A percentile compares a stretch with the other conserved stretches of the same genome.
phyloP scores from a whole-genome alignment of 2,888 invertebrate species.

The Bursaphelenchus okinawaensis region DNA sequence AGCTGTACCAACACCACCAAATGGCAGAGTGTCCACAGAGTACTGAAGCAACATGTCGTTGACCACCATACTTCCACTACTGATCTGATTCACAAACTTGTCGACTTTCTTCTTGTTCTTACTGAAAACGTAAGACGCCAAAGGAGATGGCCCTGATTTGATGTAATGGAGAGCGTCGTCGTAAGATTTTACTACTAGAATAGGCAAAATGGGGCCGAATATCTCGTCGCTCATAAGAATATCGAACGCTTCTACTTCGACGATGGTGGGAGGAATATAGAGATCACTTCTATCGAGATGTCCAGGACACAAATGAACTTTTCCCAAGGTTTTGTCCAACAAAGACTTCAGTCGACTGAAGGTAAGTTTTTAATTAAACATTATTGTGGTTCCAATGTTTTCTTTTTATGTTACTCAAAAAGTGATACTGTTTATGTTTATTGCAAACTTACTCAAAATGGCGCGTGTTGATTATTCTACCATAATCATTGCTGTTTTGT shows the following conservation, averaged over 20 bases:
- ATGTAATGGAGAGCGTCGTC: conserved; percentile 78
- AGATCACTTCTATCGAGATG: conserved; percentile 70
- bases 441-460: conserved; percentile 69
- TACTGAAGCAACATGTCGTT: conserved; percentile 68
- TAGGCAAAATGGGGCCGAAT: conserved; percentile 90
- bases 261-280: conserved; percentile 79
- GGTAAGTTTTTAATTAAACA: background rate
- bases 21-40: conserved; percentile 17
- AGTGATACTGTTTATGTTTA: background rate
- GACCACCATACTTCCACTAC: conserved; percentile 73
- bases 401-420: background rate
- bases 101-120: conserved; percentile 43
- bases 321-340: conserved; percentile 66
- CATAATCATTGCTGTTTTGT: conserved; percentile 75
- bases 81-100: conserved; percentile 61
- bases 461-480: conserved; percentile 76
- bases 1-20: conserved; percentile 23
- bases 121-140: conserved; percentile 80
- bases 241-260: conserved; percentile 66
- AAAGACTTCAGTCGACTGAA: conserved; percentile 71
- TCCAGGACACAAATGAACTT: conserved; percentile 67
- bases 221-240: conserved; percentile 73
- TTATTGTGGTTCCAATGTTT: too few relatives aligned
- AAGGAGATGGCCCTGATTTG: conserved; percentile 78
- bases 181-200: conserved; percentile 73